A percentile compares a stretch with the other conserved stretches of the same genome.
Evolutionary conservation across 2,113 vertebrate species (phyloP).

Genomic region (Heptranchias perlo): DNA sequence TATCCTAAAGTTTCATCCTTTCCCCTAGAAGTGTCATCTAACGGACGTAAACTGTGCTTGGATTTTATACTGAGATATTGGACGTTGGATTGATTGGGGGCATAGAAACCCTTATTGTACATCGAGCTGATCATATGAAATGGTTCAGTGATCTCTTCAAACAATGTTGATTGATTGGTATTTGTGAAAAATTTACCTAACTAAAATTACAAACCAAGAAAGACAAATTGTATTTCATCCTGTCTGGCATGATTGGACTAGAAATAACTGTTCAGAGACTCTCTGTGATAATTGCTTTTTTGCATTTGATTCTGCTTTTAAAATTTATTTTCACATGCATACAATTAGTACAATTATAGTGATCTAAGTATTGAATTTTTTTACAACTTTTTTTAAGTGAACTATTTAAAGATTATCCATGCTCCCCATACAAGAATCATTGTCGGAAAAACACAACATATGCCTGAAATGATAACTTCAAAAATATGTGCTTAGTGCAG

Average conservation of each 20-base stretch:
- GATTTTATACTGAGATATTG: not conserved
- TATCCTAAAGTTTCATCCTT: not conserved
- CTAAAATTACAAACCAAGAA: not conserved
- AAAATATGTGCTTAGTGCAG: too few species aligned
- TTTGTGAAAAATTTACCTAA: not conserved
- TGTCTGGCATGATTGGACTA: not conserved
- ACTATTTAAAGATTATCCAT: not conserved
- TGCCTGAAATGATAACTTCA: not conserved
- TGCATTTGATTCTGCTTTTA: not conserved
- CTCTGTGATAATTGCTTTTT: not conserved
- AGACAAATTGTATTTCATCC: not conserved
- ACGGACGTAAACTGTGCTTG: not conserved
- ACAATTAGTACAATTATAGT: not conserved
- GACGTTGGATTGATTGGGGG: not conserved
- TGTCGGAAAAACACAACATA: not conserved
- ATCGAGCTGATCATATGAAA: not conserved
- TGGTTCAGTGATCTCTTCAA: not conserved
- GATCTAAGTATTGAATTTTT: not conserved
- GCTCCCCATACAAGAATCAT: not conserved
- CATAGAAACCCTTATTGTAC: not conserved
- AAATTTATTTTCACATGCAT: not conserved
- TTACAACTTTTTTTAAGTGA: not conserved
- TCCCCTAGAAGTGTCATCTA: not conserved
- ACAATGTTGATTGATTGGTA: not conserved
- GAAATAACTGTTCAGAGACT: not conserved